Conservation (phyloP, 1,140 invertebrate genomes). For the Aphelenchoides besseyi region DNA sequence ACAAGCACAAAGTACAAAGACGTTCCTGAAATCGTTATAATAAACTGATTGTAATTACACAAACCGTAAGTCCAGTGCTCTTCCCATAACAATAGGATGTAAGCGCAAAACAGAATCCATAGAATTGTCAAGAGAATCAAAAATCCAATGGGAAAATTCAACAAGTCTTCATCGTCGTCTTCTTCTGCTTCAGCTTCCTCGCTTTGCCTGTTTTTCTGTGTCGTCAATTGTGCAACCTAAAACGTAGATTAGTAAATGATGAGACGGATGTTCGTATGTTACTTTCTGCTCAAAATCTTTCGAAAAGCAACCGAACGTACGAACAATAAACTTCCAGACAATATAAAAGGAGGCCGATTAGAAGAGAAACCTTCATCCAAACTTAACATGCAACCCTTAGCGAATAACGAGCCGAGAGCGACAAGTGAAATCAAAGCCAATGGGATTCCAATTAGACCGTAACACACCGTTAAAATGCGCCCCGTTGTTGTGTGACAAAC, state of each 20-base stretch:
- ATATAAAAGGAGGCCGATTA: no score
- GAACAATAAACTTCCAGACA: conserved; percentile 42
- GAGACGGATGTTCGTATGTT: neutral
- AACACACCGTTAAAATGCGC: conserved; percentile 75
- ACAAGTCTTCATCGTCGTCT: conserved; percentile 48
- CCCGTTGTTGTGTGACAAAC: conserved; percentile 74
- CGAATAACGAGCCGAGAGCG: conserved; percentile 42
- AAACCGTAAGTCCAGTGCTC: conserved; percentile 49
- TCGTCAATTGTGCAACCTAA: neutral
- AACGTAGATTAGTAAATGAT: neutral
- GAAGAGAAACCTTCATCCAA: no score
- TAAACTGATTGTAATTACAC: neutral
- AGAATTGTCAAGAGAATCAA: conserved; percentile 46
- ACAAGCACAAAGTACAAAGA: conserved; percentile 51
- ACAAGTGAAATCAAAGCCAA: conserved; percentile 48
- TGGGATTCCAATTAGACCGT: conserved; percentile 70
- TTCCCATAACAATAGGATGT: conserved; percentile 50
- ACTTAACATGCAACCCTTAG: conserved; percentile 32
- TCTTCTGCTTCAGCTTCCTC: conserved; percentile 26
- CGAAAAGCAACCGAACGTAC: conserved; percentile 43
- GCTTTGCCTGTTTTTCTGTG: neutral
- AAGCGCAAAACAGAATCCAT: conserved; percentile 49
- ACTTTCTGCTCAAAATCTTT: conserved; percentile 47
- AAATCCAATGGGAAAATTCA: conserved; percentile 48
- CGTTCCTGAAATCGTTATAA: conserved; percentile 30